Evolutionary conservation across 2,888 invertebrate genomes (phyloP).

Genomic region (Napeogenes sylphis): DNA sequence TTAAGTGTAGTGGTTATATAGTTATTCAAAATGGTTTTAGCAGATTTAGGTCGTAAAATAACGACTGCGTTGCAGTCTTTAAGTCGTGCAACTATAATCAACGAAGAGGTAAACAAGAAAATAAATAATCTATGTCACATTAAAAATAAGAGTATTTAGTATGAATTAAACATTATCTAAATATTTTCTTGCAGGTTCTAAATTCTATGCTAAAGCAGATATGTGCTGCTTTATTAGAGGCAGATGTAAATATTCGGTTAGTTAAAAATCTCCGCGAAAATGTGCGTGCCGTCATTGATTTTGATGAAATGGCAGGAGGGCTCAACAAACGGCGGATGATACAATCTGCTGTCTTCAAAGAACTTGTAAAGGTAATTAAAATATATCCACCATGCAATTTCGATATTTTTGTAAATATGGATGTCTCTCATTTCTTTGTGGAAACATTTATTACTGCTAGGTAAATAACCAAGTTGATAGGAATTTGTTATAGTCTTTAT

Average conservation of each 20-base stretch:
- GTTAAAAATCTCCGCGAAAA: constrained; percentile 98
- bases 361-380: constrained; percentile 90
- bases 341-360: constrained; percentile 98
- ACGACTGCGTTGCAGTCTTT: constrained; percentile 98
- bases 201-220: constrained; percentile 99
- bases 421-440: not conserved
- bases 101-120: constrained; percentile 89
- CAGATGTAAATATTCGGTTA: constrained; percentile 96
- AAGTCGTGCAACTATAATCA: constrained; percentile 98
- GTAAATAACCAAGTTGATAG: too few relatives aligned
- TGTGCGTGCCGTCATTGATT: constrained; percentile 98
- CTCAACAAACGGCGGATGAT: constrained; percentile 99
- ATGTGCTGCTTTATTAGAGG: constrained; percentile 97
- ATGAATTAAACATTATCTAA: not conserved
- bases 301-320: constrained; percentile 99
- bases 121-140: not conserved
- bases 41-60: constrained; percentile 99
- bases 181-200: constrained; percentile 83
- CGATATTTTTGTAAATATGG: not conserved
- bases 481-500: too few relatives aligned
- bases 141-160: not conserved
- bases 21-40: constrained; percentile 94
- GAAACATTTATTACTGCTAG: too few relatives aligned
- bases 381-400: not conserved
- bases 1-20: constrained; percentile 27